Percentiles rank a stretch among this genome's conserved stretches.
These are phyloP conservation scores for Oreocharis arfaki DNA, from an alignment of 2,113 vertebrate species.

Conservation along the genomic window DNA sequence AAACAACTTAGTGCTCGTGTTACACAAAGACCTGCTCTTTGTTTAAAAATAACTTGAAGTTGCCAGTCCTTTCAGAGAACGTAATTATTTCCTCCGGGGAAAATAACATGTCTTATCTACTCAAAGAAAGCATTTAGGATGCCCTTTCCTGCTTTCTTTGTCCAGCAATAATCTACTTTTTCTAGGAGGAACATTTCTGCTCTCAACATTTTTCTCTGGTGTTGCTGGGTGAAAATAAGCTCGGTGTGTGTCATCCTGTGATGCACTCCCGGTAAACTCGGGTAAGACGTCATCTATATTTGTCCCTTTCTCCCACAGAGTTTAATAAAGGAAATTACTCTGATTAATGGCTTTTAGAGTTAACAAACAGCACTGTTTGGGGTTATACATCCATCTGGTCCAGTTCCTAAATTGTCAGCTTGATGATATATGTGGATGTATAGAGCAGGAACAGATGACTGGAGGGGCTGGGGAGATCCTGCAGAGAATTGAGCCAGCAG, in stretches of 20 bases:
- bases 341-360: slow-evolving; percentile 42
- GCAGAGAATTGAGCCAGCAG: background rate
- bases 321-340: slow-evolving; percentile 27
- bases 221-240: background rate
- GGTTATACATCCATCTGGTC: slow-evolving; percentile 38
- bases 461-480: slow-evolving; percentile 12
- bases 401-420: background rate
- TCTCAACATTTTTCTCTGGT: slow-evolving; percentile 19
- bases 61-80: slow-evolving; percentile 26
- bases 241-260: background rate
- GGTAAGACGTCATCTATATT: background rate
- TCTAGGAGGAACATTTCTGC: slow-evolving; percentile 45
- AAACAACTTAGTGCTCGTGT: background rate
- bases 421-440: slow-evolving; percentile 5
- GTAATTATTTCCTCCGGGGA: slow-evolving; percentile 26
- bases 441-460: slow-evolving; percentile 23
- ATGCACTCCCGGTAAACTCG: accelerated
- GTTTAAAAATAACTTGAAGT: slow-evolving; percentile 43
- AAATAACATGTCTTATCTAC: slow-evolving; percentile 47
- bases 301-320: background rate
- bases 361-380: slow-evolving; percentile 24
- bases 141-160: slow-evolving; percentile 32
- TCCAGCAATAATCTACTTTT: background rate
- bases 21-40: slow-evolving; percentile 7
- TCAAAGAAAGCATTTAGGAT: slow-evolving; percentile 54